Evolutionary conservation across 2,113 vertebrate species (phyloP).

Genomic region (Prochilodus magdalenae): DNA sequence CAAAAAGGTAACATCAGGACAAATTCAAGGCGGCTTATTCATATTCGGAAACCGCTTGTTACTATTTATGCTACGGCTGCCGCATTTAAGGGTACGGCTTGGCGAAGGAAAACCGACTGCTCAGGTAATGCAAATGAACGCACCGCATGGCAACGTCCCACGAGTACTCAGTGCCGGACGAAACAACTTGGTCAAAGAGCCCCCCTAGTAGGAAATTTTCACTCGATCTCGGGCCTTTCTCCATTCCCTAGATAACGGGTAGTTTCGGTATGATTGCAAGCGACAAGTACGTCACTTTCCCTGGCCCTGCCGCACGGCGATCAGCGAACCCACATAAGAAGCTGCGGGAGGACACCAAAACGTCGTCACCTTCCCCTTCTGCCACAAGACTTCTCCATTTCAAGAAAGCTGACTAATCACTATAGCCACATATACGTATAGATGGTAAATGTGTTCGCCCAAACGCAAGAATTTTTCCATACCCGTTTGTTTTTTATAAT

Average conservation of each 20-base stretch:
- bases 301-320: neutral
- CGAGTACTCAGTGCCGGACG: conserved; percentile 21
- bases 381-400: conserved; percentile 16
- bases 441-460: neutral
- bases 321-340: conserved; percentile 21
- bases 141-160: conserved; percentile 20
- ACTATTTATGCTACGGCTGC: neutral
- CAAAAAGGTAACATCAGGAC: neutral
- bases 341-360: conserved; percentile 18
- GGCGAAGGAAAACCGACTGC: conserved; percentile 39
- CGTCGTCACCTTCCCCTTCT: neutral
- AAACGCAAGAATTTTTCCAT: neutral
- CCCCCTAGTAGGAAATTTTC: conserved; percentile 6
- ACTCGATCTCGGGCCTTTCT: conserved; percentile 11
- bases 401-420: neutral
- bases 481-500: too few species aligned
- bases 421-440: neutral
- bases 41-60: neutral
- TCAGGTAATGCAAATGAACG: neutral
- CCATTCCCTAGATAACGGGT: neutral
- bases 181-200: conserved; percentile 14
- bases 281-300: conserved; percentile 15
- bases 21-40: conserved; percentile 1
- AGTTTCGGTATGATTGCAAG: conserved; percentile 34
- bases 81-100: conserved; percentile 5